These are phyloP conservation scores for Yponomeuta plumbellus DNA, from an alignment of 2,888 invertebrate genomes.

Conservation along the genomic window DNA sequence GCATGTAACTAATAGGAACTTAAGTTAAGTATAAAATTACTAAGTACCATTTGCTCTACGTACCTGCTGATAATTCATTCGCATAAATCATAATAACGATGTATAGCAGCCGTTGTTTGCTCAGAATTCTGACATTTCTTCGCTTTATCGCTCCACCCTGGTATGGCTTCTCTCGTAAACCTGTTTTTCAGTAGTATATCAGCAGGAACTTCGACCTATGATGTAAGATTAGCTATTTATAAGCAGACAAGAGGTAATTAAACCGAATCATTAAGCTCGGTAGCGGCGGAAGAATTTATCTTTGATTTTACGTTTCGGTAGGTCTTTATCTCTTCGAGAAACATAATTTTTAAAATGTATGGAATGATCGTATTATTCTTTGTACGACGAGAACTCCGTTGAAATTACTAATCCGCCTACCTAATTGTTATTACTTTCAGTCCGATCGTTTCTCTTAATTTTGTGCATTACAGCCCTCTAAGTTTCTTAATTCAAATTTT, in stretches of 20 bases:
- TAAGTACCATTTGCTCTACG: not conserved
- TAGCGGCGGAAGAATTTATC: not conserved
- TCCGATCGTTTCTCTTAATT: not conserved
- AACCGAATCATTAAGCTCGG: not conserved
- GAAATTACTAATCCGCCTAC: not conserved
- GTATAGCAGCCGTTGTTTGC: slow-evolving; percentile 19
- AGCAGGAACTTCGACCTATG: slow-evolving; percentile 38
- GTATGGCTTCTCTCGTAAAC: slow-evolving; percentile 32
- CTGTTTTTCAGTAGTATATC: slow-evolving; percentile 45
- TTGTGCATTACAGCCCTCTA: not conserved
- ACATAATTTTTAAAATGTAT: not conserved
- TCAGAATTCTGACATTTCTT: slow-evolving; percentile 27
- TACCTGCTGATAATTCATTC: slow-evolving; percentile 19
- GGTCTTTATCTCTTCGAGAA: not conserved
- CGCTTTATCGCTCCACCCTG: slow-evolving; percentile 31
- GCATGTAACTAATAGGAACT: not conserved
- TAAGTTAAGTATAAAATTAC: not conserved
- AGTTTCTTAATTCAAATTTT: not conserved
- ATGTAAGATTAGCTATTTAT: not conserved
- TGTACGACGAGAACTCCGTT: not conserved
- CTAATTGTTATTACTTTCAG: not conserved
- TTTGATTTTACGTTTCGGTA: not conserved
- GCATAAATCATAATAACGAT: slow-evolving; percentile 28
- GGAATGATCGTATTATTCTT: not conserved
- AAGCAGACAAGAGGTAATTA: not conserved